Conservation (phyloP, 2,888 invertebrate genomes). For the Cyrtodaria siliqua region DNA sequence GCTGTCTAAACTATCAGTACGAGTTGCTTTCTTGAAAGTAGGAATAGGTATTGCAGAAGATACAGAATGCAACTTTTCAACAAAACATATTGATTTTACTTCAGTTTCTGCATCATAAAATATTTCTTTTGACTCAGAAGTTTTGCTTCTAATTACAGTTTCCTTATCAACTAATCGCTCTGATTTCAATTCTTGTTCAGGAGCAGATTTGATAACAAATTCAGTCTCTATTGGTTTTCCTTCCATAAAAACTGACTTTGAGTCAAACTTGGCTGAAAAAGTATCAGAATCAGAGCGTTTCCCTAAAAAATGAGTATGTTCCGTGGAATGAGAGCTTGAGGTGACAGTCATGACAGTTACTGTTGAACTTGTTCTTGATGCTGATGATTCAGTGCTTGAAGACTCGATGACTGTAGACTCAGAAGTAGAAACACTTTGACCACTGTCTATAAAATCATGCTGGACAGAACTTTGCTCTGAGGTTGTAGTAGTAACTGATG, state of each 20-base stretch:
- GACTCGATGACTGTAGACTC: neutral
- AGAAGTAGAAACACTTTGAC: neutral
- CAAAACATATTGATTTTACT: slow-evolving; percentile 10
- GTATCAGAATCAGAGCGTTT: slow-evolving; percentile 63
- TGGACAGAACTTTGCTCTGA: too few relatives aligned
- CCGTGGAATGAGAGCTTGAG: slow-evolving; percentile 12
- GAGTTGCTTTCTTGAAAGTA: slow-evolving; percentile 5
- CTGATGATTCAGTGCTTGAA: neutral
- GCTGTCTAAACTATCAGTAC: slow-evolving; percentile 35
- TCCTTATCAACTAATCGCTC: slow-evolving; percentile 27
- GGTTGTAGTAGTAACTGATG: too few relatives aligned
- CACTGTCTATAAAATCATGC: too few relatives aligned
- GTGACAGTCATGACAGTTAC: slow-evolving; percentile 3
- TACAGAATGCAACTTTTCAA: slow-evolving; percentile 23
- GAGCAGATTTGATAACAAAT: slow-evolving; percentile 17
- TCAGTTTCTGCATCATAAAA: slow-evolving; percentile 33
- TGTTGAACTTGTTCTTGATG: neutral
- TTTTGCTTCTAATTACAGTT: neutral
- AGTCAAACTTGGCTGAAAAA: slow-evolving; percentile 47
- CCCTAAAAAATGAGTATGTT: slow-evolving; percentile 65
- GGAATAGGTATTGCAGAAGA: slow-evolving; percentile 27
- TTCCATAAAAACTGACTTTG: slow-evolving; percentile 17
- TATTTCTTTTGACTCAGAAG: slow-evolving; percentile 15
- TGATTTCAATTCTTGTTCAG: slow-evolving; percentile 59
- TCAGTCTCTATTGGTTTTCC: slow-evolving; percentile 14